Conservation (phyloP, 1,140 invertebrate species). For the Phymorhynchus buccinoides region DNA sequence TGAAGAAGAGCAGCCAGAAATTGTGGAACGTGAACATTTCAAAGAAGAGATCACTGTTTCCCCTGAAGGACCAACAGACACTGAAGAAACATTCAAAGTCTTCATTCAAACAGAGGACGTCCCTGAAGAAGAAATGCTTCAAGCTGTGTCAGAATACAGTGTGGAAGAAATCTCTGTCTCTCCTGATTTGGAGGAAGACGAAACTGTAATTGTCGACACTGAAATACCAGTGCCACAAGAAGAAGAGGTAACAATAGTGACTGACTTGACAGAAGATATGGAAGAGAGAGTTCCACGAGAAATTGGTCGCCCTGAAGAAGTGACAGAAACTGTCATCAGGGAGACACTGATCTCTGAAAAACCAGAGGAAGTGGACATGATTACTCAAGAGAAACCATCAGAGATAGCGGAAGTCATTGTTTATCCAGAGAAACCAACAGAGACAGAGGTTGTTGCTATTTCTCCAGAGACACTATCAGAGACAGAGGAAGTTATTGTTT, state of each 20-base stretch:
- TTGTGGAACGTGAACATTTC: not conserved
- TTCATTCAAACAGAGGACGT: not conserved
- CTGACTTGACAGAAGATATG: too few species aligned
- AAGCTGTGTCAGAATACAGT: not conserved
- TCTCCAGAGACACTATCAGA: not conserved
- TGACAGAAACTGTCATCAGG: too few species aligned
- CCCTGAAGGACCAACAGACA: slow-evolving; percentile 24
- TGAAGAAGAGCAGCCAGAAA: slow-evolving; percentile 8
- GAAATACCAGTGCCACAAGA: too few species aligned
- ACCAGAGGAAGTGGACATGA: not conserved
- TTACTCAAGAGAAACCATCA: not conserved
- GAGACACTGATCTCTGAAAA: too few species aligned
- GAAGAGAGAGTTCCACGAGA: too few species aligned
- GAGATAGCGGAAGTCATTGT: not conserved
- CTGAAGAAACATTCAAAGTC: not conserved
- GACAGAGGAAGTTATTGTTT: slow-evolving; percentile 1
- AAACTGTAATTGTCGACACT: too few species aligned
- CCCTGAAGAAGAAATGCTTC: not conserved
- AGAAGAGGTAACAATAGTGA: too few species aligned
- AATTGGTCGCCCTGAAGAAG: too few species aligned
- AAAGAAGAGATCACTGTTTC: slow-evolving; percentile 15
- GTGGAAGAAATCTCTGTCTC: not conserved
- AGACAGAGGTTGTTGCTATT: not conserved
- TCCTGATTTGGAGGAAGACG: not conserved
- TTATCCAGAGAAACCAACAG: not conserved